Evolutionary conservation across 2,113 vertebrate genomes (phyloP), one percentile per base, ranked within the genome.

Genomic region (Procapra przewalskii): DNA sequence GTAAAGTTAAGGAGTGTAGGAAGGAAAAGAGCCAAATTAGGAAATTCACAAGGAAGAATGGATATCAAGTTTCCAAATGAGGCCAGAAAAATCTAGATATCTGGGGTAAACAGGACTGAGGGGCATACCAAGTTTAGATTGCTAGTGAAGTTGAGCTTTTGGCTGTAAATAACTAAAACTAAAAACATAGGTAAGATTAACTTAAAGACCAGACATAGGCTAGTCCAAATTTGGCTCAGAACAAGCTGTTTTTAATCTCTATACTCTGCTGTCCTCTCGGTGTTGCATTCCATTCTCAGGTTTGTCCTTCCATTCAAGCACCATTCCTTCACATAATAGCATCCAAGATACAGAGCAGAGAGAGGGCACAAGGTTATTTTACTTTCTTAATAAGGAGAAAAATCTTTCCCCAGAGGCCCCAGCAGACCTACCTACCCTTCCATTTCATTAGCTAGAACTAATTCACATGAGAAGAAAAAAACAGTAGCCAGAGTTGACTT

Each of bases 111-210:
- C 23, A 81, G 36, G 52, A 17, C 52, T 10, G 40, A 93, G 81
- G 62, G 23, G 59, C 21, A 60, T 43, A 43, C 77, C 77, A 48
- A 67, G 15, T 9, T 91, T 96, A 88, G 84, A 48, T 89, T 86
- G 36, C 90, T 83, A 92, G 77, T 82, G 71, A 94, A 96, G 67
- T 29, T 96, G 57, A 95, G 55, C 43, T 36, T 95, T 88, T 50
- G 80, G 71, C 36, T 62, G 8, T 13, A 96, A 86, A n/a, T 95
- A 83, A 48, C n/a, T 95, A 48, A 88, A 83, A 48, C n/a, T 95
- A 48, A 88, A 92, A 94, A 82, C 29, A 93, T 17, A 43, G 29
- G 16, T 43, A 36, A 81, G n/a, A 36, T 25, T 86, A 29, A 5
- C 71, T 89, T 15, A n/a, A 79, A 80, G 33, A 75, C 16, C 55